phyloP scores from a whole-genome alignment of 2,113 vertebrate genomes.

The Progne subis region DNA sequence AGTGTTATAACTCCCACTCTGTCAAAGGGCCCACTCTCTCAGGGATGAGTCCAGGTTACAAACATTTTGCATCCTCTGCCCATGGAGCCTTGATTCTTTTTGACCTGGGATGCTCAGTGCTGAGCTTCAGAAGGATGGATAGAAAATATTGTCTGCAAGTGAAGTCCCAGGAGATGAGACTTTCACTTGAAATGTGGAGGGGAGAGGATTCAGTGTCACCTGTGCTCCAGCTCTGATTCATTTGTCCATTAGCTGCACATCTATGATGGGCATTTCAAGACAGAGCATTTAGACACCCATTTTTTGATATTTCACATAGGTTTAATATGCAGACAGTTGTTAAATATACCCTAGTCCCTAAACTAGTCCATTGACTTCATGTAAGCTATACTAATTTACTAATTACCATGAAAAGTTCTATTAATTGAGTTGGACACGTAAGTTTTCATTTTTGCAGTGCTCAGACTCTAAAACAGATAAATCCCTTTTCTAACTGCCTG shows the following conservation, averaged over 20 bases:
- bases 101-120: accelerated
- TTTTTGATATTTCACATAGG: neutral
- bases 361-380: neutral
- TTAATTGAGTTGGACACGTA: neutral
- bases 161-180: neutral
- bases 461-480: neutral
- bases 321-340: neutral
- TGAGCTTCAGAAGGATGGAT: neutral
- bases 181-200: neutral
- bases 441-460: neutral
- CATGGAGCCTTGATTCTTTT: neutral
- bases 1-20: neutral
- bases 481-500: neutral
- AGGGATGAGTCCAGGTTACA: neutral
- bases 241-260: neutral
- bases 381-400: neutral
- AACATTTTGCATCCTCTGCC: neutral
- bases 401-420: neutral
- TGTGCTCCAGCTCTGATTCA: neutral
- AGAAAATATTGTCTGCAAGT: neutral
- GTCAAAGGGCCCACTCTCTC: neutral
- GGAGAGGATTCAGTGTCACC: neutral
- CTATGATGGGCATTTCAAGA: neutral
- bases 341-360: neutral
- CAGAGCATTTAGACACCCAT: neutral